Conservation (phyloP, 1,140 invertebrate species). For the Procambarus virginalis region DNA sequence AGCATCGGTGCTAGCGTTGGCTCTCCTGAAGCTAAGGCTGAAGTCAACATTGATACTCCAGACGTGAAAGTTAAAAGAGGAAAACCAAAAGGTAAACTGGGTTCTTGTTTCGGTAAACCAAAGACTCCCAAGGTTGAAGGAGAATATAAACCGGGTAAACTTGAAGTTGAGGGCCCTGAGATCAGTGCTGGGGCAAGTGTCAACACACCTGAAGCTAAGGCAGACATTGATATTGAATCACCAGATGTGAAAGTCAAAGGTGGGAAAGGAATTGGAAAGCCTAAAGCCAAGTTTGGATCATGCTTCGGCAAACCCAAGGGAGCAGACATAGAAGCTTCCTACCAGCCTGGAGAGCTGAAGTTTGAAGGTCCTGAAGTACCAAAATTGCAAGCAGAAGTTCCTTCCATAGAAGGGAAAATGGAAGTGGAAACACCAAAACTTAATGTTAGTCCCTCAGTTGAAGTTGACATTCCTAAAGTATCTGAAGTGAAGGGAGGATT, state of each 20-base stretch:
- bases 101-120: slow-evolving; percentile 63
- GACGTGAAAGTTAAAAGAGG: slow-evolving; percentile 35
- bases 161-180: slow-evolving; percentile 38
- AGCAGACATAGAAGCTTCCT: slow-evolving; percentile 25
- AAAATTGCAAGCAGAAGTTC: slow-evolving; percentile 4
- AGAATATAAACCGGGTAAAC: slow-evolving; percentile 33
- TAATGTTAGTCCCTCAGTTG: too few relatives aligned
- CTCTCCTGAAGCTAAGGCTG: slow-evolving; percentile 13
- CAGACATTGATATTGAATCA: slow-evolving; percentile 2
- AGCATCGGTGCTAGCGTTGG: neutral
- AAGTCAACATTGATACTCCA: slow-evolving; percentile 20
- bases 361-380: slow-evolving; percentile 15
- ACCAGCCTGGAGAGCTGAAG: slow-evolving; percentile 24
- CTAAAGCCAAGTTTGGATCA: slow-evolving; percentile 46
- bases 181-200: slow-evolving; percentile 6
- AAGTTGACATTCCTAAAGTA: too few relatives aligned
- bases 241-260: slow-evolving; percentile 43
- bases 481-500: too few relatives aligned
- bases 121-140: slow-evolving; percentile 44
- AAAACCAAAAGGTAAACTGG: slow-evolving; percentile 49
- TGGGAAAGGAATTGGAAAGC: slow-evolving; percentile 28
- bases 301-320: slow-evolving; percentile 55
- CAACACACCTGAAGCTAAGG: slow-evolving; percentile 7
- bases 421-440: too few relatives aligned
- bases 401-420: neutral